Percentiles rank a stretch among this genome's conserved stretches.
Evolutionary conservation across 2,888 invertebrate genomes (phyloP).

Genomic region (Seladonia tumulorum): DNA sequence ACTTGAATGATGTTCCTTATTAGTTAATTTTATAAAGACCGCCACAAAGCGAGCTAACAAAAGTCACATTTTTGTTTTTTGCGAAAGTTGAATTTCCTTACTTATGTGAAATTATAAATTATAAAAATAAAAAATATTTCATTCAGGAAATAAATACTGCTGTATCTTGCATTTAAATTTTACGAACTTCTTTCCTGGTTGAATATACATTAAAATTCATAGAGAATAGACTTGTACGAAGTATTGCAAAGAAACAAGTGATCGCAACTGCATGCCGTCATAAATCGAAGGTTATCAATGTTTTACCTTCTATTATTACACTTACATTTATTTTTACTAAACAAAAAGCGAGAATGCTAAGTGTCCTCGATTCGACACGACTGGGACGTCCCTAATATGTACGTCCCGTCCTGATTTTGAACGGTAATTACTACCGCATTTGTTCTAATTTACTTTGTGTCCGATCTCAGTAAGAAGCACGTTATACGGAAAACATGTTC

Average conservation of each 20-base stretch:
- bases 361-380: conserved; percentile 41
- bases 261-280: conserved; percentile 26
- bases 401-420: background rate
- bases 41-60: background rate
- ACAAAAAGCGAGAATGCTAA: conserved; percentile 53
- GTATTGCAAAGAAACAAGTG: conserved; percentile 4
- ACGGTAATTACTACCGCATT: conserved; percentile 27
- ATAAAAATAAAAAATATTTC: background rate
- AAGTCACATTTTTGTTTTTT: background rate
- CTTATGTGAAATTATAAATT: background rate
- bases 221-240: conserved; percentile 1
- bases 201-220: background rate
- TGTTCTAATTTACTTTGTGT: conserved; percentile 34
- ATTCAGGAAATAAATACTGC: conserved; percentile 6
- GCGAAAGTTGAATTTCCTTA: conserved; percentile 7
- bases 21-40: background rate
- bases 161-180: conserved; percentile 5
- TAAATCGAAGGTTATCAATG: conserved; percentile 37
- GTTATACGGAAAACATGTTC: conserved; percentile 46
- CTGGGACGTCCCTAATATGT: conserved; percentile 20
- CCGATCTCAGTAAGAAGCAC: conserved; percentile 48
- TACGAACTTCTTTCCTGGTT: background rate
- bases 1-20: background rate
- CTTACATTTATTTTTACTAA: conserved; percentile 47
- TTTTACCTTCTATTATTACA: conserved; percentile 46